Conservation (phyloP, 2,888 invertebrate genomes). For the Ceriagrion tenellum region DNA sequence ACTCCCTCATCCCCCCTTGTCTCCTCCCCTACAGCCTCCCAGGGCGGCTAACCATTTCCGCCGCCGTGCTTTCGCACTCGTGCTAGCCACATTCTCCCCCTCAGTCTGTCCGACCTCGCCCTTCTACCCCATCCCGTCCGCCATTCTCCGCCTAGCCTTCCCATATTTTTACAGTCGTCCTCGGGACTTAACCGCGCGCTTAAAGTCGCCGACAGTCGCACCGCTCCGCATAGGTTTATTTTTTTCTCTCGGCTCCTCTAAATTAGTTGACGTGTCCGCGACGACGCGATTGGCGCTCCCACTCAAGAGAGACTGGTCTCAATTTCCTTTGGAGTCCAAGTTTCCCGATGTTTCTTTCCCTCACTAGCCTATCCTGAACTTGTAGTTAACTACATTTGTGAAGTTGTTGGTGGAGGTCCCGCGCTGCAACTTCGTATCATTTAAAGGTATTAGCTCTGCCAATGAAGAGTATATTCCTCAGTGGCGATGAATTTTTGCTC, state of each 20-base stretch:
- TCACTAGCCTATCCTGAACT: not conserved
- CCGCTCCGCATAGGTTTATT: not conserved
- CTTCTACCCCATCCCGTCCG: not conserved
- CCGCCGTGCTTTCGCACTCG: constrained; percentile 32
- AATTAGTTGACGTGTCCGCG: not conserved
- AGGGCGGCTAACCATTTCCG: constrained; percentile 32
- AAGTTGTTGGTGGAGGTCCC: too few relatives aligned
- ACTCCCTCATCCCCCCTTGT: too few relatives aligned
- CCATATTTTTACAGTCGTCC: constrained; percentile 15
- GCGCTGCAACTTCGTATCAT: too few relatives aligned
- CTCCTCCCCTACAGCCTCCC: not conserved
- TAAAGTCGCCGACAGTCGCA: not conserved
- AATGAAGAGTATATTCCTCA: too few relatives aligned
- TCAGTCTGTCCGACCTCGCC: not conserved
- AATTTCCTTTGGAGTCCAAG: not conserved
- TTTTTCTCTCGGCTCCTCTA: not conserved
- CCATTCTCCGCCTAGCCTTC: not conserved
- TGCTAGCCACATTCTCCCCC: not conserved
- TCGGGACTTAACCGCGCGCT: not conserved
- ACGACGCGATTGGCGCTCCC: not conserved
- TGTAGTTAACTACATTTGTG: not conserved
- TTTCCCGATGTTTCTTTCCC: not conserved
- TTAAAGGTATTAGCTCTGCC: too few relatives aligned
- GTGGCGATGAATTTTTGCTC: too few relatives aligned
- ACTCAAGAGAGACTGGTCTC: not conserved